Percentiles rank a stretch among this genome's conserved stretches.
phyloP scores from a whole-genome alignment of 1,140 invertebrate species.

The Pachypsylla venusta region DNA sequence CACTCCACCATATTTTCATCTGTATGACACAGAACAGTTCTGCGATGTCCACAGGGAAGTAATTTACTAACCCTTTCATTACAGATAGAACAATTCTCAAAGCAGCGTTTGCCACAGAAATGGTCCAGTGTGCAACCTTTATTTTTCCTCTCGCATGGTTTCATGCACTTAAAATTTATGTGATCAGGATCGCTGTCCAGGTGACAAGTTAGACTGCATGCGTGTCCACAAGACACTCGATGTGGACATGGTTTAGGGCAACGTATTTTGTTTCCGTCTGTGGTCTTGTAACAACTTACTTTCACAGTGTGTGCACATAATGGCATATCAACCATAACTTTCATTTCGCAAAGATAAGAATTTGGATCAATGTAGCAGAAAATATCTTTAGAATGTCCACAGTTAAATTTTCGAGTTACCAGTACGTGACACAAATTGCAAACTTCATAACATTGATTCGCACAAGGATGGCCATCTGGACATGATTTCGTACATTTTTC shows the following conservation, averaged over 20 bases:
- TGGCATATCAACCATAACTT: constrained; percentile 26
- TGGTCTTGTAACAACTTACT: constrained; percentile 14
- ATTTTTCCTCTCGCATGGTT: constrained; percentile 32
- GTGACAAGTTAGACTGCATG: constrained; percentile 20
- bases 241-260: constrained; percentile 13
- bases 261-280: constrained; percentile 2
- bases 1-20: constrained; percentile 31
- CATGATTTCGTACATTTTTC: constrained; percentile 32
- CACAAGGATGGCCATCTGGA: constrained; percentile 33
- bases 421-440: constrained; percentile 33
- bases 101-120: constrained; percentile 34
- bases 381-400: constrained; percentile 32
- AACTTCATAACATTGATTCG: constrained; percentile 31
- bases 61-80: constrained; percentile 4
- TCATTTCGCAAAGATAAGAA: constrained; percentile 28
- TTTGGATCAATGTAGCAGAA: constrained; percentile 29
- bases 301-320: constrained; percentile 34
- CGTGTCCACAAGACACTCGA: constrained; percentile 23
- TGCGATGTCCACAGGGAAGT: constrained; percentile 25
- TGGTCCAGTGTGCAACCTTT: constrained; percentile 33
- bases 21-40: constrained; percentile 29
- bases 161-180: constrained; percentile 29
- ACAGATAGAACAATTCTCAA: constrained; percentile 31
- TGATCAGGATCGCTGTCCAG: constrained; percentile 19
- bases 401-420: constrained; percentile 31